Evolutionary conservation across 2,888 invertebrate species (phyloP).

Genomic region (Conchocele bisecta): DNA sequence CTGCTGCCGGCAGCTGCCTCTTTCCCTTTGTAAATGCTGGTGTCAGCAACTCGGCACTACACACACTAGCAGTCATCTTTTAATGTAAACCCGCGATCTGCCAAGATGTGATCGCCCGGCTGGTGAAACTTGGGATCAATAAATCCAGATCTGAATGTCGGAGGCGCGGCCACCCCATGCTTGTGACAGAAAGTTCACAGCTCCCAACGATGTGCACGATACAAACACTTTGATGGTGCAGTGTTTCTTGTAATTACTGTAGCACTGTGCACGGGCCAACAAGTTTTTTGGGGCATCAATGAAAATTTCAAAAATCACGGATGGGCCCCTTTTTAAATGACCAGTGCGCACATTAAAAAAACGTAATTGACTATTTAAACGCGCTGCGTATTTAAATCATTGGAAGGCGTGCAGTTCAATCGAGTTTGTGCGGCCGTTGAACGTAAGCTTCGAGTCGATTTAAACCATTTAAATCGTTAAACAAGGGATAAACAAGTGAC

Average conservation of each 20-base stretch:
- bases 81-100: slow-evolving; percentile 57
- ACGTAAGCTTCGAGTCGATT: too few relatives aligned
- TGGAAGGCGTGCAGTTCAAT: too few relatives aligned
- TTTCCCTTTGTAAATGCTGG: slow-evolving; percentile 55
- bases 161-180: slow-evolving; percentile 59
- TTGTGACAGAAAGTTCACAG: slow-evolving; percentile 47
- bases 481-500: too few relatives aligned
- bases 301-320: slow-evolving; percentile 49
- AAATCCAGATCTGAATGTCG: slow-evolving; percentile 51
- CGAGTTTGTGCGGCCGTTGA: too few relatives aligned
- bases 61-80: slow-evolving; percentile 49
- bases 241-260: slow-evolving; percentile 44
- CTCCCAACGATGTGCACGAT: slow-evolving; percentile 32
- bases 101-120: slow-evolving; percentile 58
- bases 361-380: too few relatives aligned
- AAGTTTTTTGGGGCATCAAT: slow-evolving; percentile 34
- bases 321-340: too few relatives aligned
- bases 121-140: slow-evolving; percentile 33
- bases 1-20: slow-evolving; percentile 48
- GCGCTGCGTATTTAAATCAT: too few relatives aligned
- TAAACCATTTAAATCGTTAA: too few relatives aligned
- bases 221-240: slow-evolving; percentile 42
- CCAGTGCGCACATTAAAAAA: too few relatives aligned
- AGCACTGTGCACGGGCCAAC: slow-evolving; percentile 31
- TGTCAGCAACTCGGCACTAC: slow-evolving; percentile 50